Conservation (phyloP, 2,888 invertebrate species). For the Stegana nigrithorax region DNA sequence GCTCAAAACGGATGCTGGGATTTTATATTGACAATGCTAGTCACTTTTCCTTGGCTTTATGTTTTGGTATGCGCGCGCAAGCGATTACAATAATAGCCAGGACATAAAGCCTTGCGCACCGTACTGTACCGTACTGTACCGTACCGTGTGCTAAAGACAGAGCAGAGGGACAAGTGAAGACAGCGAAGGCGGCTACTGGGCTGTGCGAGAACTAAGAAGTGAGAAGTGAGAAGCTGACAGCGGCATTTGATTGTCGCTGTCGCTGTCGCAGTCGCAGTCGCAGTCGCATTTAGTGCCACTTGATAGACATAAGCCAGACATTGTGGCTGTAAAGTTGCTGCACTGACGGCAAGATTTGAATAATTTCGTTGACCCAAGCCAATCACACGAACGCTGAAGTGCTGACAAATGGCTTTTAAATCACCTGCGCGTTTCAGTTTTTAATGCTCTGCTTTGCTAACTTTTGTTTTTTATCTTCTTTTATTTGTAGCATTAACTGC, state of each 20-base stretch:
- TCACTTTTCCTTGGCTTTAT: too few relatives aligned
- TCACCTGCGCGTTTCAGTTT: slow-evolving; percentile 43
- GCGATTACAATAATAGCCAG: not conserved
- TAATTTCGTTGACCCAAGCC: slow-evolving; percentile 57
- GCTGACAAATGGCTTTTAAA: slow-evolving; percentile 59
- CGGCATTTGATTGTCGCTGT: slow-evolving; percentile 23
- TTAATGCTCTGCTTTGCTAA: not conserved
- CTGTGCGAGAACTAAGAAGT: too few relatives aligned
- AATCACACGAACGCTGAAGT: slow-evolving; percentile 45
- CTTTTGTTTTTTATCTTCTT: not conserved
- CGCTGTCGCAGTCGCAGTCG: not conserved
- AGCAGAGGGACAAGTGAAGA: slow-evolving; percentile 18
- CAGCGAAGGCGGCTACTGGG: slow-evolving; percentile 23
- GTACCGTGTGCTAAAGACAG: not conserved
- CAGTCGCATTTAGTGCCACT: slow-evolving; percentile 30
- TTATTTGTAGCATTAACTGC: too few relatives aligned
- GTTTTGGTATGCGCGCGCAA: not conserved
- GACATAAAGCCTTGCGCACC: too few relatives aligned
- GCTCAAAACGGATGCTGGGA: not conserved
- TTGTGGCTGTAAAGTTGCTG: not conserved
- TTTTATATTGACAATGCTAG: not conserved
- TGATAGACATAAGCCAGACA: slow-evolving; percentile 36
- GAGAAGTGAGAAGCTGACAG: slow-evolving; percentile 9
- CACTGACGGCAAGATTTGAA: slow-evolving; percentile 52
- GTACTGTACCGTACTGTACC: not conserved